phyloP scores from a whole-genome alignment of 2,113 vertebrate genomes.

The Nyctereutes procyonoides region DNA sequence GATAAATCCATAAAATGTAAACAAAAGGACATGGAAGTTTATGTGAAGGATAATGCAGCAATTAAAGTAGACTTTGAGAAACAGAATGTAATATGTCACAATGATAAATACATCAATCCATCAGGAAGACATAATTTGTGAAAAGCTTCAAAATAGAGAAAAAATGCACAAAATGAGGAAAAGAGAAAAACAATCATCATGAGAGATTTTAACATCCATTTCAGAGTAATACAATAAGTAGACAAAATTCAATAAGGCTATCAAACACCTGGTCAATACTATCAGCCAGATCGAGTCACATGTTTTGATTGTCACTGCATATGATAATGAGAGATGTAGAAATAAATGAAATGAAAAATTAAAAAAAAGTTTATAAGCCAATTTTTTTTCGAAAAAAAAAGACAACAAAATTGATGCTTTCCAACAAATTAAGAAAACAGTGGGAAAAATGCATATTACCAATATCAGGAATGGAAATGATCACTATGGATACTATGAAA shows the following conservation, averaged over 20 bases:
- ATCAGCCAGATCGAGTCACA: background rate
- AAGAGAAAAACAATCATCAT: background rate
- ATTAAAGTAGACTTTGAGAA: background rate
- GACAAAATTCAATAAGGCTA: background rate
- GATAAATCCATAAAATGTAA: background rate
- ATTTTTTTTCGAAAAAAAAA: background rate
- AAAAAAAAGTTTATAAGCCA: background rate
- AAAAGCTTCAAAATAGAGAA: background rate
- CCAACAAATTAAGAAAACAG: background rate
- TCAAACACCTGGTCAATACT: background rate
- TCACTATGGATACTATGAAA: background rate
- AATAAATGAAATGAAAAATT: background rate
- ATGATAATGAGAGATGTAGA: background rate
- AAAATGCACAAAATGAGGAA: background rate
- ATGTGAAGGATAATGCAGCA: background rate
- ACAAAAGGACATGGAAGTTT: background rate
- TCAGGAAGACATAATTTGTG: background rate
- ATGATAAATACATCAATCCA: background rate
- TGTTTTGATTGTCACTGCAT: background rate
- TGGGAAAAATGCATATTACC: background rate
- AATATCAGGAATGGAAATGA: background rate
- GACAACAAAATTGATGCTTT: background rate
- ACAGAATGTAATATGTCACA: background rate
- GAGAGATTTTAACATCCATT: background rate
- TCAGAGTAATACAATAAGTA: background rate